A percentile compares a stretch with the other conserved stretches of the same genome.
These are phyloP conservation scores for Trichonephila clavata DNA, from an alignment of 1,140 invertebrate genomes.

Conservation along the genomic window DNA sequence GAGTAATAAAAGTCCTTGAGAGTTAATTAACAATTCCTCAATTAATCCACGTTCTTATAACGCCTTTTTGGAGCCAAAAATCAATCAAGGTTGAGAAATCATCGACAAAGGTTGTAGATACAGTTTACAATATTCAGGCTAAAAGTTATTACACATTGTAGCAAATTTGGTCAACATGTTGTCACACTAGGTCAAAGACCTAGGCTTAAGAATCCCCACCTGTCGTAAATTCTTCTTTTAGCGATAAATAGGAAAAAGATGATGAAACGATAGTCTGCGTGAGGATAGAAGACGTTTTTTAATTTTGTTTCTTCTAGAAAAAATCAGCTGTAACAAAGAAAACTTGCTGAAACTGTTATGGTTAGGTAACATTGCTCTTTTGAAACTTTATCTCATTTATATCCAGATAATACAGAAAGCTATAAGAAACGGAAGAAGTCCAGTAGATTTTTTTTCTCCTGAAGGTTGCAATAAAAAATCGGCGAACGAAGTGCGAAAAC, in stretches of 20 bases:
- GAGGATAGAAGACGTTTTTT: not conserved
- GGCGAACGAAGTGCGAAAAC: not conserved
- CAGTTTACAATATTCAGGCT: not conserved
- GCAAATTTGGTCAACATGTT: not conserved
- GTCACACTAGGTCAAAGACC: not conserved
- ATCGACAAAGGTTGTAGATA: too few species aligned
- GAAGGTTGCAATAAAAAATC: not conserved
- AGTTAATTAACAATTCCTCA: not conserved
- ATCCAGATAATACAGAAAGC: not conserved
- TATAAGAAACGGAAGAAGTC: not conserved
- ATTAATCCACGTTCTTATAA: not conserved
- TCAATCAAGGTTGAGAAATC: conserved; percentile 3
- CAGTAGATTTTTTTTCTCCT: not conserved
- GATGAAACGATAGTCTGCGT: not conserved
- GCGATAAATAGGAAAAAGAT: not conserved
- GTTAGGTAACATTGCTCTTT: not conserved
- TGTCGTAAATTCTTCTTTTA: not conserved
- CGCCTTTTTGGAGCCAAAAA: not conserved
- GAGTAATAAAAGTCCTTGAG: not conserved
- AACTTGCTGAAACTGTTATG: not conserved
- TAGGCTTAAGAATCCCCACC: not conserved
- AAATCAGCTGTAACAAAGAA: not conserved
- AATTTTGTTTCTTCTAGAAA: not conserved
- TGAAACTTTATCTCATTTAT: not conserved
- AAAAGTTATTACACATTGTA: not conserved